Base-by-base conservation (phyloP, 2,888 invertebrate genomes). In the Macrophya annulata region DNA sequence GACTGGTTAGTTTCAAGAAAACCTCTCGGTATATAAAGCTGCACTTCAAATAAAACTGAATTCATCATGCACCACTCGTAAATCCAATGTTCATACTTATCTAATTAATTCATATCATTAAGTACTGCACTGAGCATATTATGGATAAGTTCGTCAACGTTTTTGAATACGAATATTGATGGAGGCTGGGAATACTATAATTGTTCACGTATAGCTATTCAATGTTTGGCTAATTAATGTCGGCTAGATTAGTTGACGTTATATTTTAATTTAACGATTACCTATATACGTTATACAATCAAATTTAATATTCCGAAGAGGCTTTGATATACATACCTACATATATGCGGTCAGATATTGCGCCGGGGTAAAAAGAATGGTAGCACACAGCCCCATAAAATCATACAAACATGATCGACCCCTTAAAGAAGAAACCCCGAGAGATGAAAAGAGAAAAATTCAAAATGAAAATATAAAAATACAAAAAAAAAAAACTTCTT, bases 191-290 rank as follows among this genome's bases (percentile, higher is more conserved):
- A 48, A 48, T 48, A 48, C n/a, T n/a, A 9, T 62, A 62, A 25
- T 62, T 62, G 21, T 62, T 62, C 25, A 62, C 62, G 62, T 10
- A 10, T 8, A n/a, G 25, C 31, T 31, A 31, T 31, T 62, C 25
- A 62, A 62, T 62, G 62, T 17, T 37, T 17, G 68, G 68, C 37
- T 37, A 68, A 68, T 68, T 25, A 68, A 68, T 68, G 68, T 68
- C 68, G 17, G 68, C 68, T 68, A 15, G 37, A 37, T 37, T 45
- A 74, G 5, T 43, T n/a, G 74, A 21, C 45, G 37, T 37, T 68
- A 37, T 68, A 68, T 68, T 37, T 37, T 68, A 4, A 37, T 37
- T 37, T 4, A 25, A 62, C 25, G 25, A n/a, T 55, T 55, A 8
- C 55, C 62, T 25, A 8, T 55, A 43, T 10, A 25, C 25, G 12